Evolutionary conservation across 2,888 invertebrate species (phyloP).

Genomic region (Limnephilus auricula): DNA sequence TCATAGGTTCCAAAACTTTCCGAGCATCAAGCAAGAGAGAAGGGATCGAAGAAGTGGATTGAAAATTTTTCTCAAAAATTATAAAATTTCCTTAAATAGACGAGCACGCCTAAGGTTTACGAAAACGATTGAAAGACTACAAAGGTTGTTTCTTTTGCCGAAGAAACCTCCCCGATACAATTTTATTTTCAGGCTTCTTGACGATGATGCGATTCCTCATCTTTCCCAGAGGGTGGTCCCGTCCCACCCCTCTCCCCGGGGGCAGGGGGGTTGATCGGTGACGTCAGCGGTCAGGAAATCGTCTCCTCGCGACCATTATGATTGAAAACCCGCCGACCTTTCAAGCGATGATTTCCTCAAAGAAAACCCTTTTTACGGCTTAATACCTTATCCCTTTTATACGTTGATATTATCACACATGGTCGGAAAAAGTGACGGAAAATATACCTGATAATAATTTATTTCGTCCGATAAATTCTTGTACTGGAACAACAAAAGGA

Average conservation of each 20-base stretch:
- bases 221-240: conserved; percentile 8
- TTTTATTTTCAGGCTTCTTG: conserved; percentile 21
- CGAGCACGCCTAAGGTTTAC: background rate
- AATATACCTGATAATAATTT: conserved; percentile 23
- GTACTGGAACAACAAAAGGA: background rate
- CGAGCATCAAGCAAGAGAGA: background rate
- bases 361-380: conserved; percentile 43
- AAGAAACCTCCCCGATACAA: background rate
- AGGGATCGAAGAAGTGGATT: background rate
- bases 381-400: conserved; percentile 54
- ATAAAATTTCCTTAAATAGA: background rate
- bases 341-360: conserved; percentile 45
- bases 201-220: conserved; percentile 60
- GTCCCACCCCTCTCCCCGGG: background rate
- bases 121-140: background rate
- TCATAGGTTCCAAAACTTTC: background rate
- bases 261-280: conserved; percentile 11
- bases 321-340: conserved; percentile 62
- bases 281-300: conserved; percentile 59
- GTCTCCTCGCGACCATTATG: conserved; percentile 49
- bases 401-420: conserved; percentile 43
- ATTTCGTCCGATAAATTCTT: conserved; percentile 10
- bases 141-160: background rate
- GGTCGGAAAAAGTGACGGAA: conserved; percentile 25
- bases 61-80: background rate